A percentile compares a stretch with the other conserved stretches of the same genome.
phyloP scores from a whole-genome alignment of 2,113 vertebrate genomes.

The Okapia johnstoni region DNA sequence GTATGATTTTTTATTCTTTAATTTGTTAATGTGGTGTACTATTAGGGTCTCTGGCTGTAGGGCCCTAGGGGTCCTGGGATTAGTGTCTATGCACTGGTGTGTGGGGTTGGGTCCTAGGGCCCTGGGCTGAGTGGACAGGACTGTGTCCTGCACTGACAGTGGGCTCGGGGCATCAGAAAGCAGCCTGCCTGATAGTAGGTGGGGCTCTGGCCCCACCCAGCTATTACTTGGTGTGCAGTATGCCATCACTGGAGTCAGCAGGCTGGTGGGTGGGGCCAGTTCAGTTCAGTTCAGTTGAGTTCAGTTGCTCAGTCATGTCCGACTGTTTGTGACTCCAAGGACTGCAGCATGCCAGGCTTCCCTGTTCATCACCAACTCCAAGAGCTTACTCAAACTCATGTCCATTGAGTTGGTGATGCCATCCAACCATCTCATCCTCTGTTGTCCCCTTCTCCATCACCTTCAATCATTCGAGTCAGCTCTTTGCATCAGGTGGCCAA shows the following conservation, averaged over 20 bases:
- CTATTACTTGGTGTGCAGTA: background rate
- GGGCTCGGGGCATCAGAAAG: background rate
- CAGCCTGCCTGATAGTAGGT: too few species aligned
- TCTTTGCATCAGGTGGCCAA: background rate
- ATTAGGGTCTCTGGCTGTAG: background rate
- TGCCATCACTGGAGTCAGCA: background rate
- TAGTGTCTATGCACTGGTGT: background rate
- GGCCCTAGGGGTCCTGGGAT: background rate
- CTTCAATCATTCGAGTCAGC: background rate
- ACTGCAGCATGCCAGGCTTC: background rate
- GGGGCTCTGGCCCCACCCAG: background rate
- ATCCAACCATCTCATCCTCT: background rate
- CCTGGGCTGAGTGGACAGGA: background rate
- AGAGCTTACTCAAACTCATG: background rate
- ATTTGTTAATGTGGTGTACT: background rate
- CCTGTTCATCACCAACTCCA: background rate
- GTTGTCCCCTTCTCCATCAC: background rate
- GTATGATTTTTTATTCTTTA: background rate
- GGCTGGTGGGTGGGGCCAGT: background rate
- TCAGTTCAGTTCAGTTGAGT: background rate
- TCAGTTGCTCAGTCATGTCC: background rate
- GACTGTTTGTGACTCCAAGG: rapidly evolving
- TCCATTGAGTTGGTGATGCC: background rate
- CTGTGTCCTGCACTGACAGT: background rate
- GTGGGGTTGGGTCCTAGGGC: too few species aligned